Base-by-base conservation (phyloP, 2,113 vertebrate genomes). In the Andinoacara biseriatus region DNA sequence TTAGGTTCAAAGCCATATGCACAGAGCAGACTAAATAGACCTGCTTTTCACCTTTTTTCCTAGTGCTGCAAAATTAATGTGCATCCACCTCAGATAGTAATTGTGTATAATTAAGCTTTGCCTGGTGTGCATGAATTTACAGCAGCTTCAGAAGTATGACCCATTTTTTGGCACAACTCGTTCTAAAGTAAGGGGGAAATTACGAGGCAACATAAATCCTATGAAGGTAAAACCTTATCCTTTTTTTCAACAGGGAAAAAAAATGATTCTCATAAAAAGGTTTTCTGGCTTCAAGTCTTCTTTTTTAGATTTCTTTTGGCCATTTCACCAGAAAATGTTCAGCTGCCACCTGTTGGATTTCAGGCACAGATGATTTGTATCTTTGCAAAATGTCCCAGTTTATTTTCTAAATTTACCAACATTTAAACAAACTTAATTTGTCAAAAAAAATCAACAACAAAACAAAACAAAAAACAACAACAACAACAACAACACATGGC, bases 271-370 rank as follows among this genome's bases (percentile, higher is more conserved):
- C 0, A 62, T 43, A 77, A 63, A 29, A 57, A 46, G 24, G 49
- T 60, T 77, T 22, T 3, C 1, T 26, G 78, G 76, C 43, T 8
- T 58, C 40, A 57, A 31, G 38, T 29, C 2, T 26, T 31, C 58
- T 72, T 76, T 33, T 52, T 20, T 24, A 33, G 8, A 18, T 82
- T 18, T 76, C 13, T 74, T 75, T 87, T 84, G 85, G 76, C 76
- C 18, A 35, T 65, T 81, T 76, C 7, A 40, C 14, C 22, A 79
- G 54, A 83, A 85, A 35, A 74, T 89, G 77, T 77, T 89, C 56
- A 84, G 61, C 74, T 63, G 43, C 82, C 86, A 85, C 87, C 84
- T 89, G 86, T 90, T 86, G 74, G 43, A 65, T 82, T 82, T 78
- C 56, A 78, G 79, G 24, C 54, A 58, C 84, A 81, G 86, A 89